Base-by-base conservation (phyloP, 92 coral and sea anemone species). In the Chrysogorgia sp. region DNA sequence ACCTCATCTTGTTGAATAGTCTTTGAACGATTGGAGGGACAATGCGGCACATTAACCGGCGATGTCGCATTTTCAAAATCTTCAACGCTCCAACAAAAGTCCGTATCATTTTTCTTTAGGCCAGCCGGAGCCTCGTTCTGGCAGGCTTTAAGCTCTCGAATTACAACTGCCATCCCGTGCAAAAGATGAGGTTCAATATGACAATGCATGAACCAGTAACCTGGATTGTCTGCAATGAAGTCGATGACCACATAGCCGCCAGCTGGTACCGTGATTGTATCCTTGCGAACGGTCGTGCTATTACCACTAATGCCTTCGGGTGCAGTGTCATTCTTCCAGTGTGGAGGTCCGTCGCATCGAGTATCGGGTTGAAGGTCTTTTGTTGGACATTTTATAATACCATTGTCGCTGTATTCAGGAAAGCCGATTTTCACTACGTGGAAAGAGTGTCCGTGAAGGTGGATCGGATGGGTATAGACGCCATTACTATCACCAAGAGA, bases 141-240 rank as follows among this genome's bases (percentile, higher is more conserved):
- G 12, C 30, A 15, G 29, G 41, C 7, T 49, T 71, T 47, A 10
- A 71, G 25, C 50, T 71, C 77, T 31, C 50, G 49, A 3, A 89
- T 65, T 7, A 86, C 87, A 53, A 86, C 3, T 22, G 90, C 92
- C 92, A 89, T 89, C 34, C 92, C 92, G 40, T 89, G 84, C 22
- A 87, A 58, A 48, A 65, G 82, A 58, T 89, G 93, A 24, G 82
- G 48, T 17, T 88, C 93, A 57, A 86, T 85, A 83, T 89, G 90
- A 79, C 93, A 89, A 74, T 89, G 92, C n/a, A 89, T 85, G 40
- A 86, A 80, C 90, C 93, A 89, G 74, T 83, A 86, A 31, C 93
- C 93, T 35, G 96, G 96, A 31, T 90, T 89, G 35, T 89, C 90
- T 32, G 88, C 85, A 12, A 79, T 50, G 47, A 89, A 85, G 25